Evolutionary conservation across 2,888 invertebrate genomes (phyloP).

Genomic region (Stenotaenia linearis): DNA sequence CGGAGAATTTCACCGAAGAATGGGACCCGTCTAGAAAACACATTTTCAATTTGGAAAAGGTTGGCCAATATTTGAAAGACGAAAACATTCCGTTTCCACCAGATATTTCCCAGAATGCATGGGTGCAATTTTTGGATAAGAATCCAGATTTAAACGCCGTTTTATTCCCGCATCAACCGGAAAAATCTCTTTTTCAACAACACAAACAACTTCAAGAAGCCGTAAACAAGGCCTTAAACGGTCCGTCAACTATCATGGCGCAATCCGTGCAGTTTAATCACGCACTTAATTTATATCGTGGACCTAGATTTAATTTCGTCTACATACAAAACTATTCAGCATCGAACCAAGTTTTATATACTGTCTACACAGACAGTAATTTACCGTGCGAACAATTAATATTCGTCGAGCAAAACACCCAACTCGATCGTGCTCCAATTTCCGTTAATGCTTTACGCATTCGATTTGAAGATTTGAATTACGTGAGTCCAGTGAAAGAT

Average conservation of each 20-base stretch:
- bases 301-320: neutral
- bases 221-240: constrained; percentile 50
- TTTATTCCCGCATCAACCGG: constrained; percentile 68
- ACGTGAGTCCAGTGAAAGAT: neutral
- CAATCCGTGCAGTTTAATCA: neutral
- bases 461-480: neutral
- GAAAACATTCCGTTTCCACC: constrained; percentile 62
- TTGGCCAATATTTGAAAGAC: constrained; percentile 84
- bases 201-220: constrained; percentile 63
- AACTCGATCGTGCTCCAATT: neutral
- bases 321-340: neutral
- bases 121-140: constrained; percentile 64
- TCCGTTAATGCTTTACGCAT: neutral
- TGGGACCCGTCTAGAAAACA: constrained; percentile 39
- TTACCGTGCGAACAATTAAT: constrained; percentile 7
- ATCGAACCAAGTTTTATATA: neutral
- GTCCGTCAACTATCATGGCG: constrained; percentile 24
- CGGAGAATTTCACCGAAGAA: constrained; percentile 64
- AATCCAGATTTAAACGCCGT: constrained; percentile 61
- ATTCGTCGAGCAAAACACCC: constrained; percentile 4
- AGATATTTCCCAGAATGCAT: constrained; percentile 63
- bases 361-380: neutral
- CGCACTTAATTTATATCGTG: neutral
- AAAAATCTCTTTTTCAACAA: constrained; percentile 74
- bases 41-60: constrained; percentile 74